Base-by-base conservation (phyloP, 2,113 vertebrate genomes). In the Callipepla californica region DNA sequence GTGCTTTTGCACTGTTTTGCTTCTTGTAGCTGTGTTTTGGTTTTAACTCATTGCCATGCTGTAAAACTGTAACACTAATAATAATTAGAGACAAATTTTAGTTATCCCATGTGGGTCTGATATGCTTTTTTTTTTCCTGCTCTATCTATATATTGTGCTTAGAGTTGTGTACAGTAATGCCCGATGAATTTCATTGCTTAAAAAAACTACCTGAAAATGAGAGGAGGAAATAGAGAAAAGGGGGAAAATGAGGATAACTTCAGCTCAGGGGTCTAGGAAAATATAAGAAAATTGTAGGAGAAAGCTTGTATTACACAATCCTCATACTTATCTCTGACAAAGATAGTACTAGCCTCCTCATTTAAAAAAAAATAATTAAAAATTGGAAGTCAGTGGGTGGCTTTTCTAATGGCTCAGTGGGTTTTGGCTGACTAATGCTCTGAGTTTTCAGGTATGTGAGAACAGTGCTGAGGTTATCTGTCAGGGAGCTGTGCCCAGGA, bases 391-490 rank as follows among this genome's bases (percentile, higher is more conserved):
- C 74, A 7, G 94, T 95, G 84, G 95, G 96, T 87, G 92, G 91
- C 72, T 92, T 93, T 96, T 89, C 78, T 87, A 74, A 93, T 82
- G 87, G 59, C 85, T 93, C 76, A 87, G 90, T 95, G 75, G 94
- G 84, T 94, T 95, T 96, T 93, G 83, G 80, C 95, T 95, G 92
- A 96, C 89, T 94, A 96, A 95, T 89, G 36, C 80, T 75, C 92
- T 81, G 89, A 90, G 58, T 91, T 59, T 92, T 76, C 40, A 92
- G 69, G 66, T 84, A 75, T 76, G 58, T 61, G 62, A 93, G 26
- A 47, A 79, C 70, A 90, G 47, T 72, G 5, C 67, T 85, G 66
- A 55, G 84, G 82, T 72, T 93, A 63, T 32, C 69, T 76, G 58
- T 81, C 86, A 90, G 59, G 25, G 40, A 89, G 17, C n/a, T 77